Percentiles rank a stretch among this genome's conserved stretches.
Evolutionary conservation across 2,113 vertebrate genomes (phyloP).

Genomic region (Ptychochromis oligacanthus): DNA sequence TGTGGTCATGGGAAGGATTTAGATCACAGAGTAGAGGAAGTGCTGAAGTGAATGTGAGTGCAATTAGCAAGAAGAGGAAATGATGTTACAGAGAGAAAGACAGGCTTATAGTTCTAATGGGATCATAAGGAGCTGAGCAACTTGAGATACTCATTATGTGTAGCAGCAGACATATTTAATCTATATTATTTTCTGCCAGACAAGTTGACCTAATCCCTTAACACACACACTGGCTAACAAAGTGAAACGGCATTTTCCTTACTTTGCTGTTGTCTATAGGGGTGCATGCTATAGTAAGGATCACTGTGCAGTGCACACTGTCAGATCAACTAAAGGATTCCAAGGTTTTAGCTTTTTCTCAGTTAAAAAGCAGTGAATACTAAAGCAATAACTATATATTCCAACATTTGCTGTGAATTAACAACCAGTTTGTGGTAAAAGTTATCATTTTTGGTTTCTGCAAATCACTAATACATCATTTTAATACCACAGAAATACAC

Average conservation of each 20-base stretch:
- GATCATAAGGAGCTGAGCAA: background rate
- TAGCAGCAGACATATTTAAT: too few species aligned
- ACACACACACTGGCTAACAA: background rate
- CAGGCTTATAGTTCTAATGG: background rate
- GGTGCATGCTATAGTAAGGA: background rate
- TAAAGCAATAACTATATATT: rapidly evolving
- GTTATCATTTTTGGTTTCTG: background rate
- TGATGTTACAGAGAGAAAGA: background rate
- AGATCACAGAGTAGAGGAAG: background rate
- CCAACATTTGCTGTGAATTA: too few species aligned
- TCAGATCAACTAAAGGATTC: background rate
- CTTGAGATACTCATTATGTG: background rate
- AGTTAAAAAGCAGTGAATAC: background rate
- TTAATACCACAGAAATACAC: background rate
- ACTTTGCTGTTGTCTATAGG: background rate
- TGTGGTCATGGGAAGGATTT: conserved; percentile 10
- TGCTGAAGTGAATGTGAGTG: background rate
- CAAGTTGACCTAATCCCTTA: background rate
- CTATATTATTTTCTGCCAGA: background rate
- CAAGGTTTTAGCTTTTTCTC: background rate
- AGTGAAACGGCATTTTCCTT: background rate
- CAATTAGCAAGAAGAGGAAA: conserved; percentile 9
- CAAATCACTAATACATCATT: background rate
- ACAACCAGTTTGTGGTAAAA: background rate
- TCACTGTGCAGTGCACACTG: background rate